phyloP scores from a whole-genome alignment of 2,888 invertebrate genomes.

The Drosophila nigritarsus region DNA sequence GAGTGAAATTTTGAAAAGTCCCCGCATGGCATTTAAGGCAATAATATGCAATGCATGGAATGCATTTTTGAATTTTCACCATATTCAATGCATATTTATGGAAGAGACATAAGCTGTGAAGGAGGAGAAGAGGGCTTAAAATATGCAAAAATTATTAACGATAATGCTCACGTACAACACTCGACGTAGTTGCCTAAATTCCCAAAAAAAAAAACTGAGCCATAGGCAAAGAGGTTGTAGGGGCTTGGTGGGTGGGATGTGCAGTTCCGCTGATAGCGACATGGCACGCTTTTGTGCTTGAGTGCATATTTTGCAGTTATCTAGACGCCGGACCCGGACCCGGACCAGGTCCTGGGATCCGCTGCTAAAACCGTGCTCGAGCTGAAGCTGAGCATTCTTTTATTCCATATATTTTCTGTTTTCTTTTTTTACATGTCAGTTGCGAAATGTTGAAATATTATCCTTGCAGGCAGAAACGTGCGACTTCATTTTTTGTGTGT shows the following conservation, averaged over 20 bases:
- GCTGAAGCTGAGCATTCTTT: constrained; percentile 30
- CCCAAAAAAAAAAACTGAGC: constrained; percentile 25
- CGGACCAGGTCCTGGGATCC: constrained; percentile 20
- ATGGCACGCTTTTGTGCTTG: constrained; percentile 78
- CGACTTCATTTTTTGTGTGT: constrained; percentile 67
- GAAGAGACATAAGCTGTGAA: neutral
- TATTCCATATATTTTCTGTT: constrained; percentile 13
- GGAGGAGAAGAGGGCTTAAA: constrained; percentile 34
- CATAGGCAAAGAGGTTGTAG: neutral
- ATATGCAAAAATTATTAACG: constrained; percentile 82
- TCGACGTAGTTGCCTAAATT: constrained; percentile 63
- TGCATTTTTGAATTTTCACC: constrained; percentile 60
- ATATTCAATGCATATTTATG: constrained; percentile 46
- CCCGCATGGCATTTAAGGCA: constrained; percentile 32
- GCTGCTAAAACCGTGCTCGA: constrained; percentile 35
- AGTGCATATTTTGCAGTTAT: constrained; percentile 79
- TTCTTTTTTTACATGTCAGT: constrained; percentile 72
- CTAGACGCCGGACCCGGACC: constrained; percentile 52
- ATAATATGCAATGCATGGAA: constrained; percentile 56
- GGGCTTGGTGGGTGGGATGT: neutral
- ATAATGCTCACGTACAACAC: constrained; percentile 82
- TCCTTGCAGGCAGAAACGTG: constrained; percentile 83
- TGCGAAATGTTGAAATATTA: constrained; percentile 81
- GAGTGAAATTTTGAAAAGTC: constrained; percentile 10
- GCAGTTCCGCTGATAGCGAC: constrained; percentile 66